Evolutionary conservation across 2,888 invertebrate genomes (phyloP).

Genomic region (Acanthopleura granulata): DNA sequence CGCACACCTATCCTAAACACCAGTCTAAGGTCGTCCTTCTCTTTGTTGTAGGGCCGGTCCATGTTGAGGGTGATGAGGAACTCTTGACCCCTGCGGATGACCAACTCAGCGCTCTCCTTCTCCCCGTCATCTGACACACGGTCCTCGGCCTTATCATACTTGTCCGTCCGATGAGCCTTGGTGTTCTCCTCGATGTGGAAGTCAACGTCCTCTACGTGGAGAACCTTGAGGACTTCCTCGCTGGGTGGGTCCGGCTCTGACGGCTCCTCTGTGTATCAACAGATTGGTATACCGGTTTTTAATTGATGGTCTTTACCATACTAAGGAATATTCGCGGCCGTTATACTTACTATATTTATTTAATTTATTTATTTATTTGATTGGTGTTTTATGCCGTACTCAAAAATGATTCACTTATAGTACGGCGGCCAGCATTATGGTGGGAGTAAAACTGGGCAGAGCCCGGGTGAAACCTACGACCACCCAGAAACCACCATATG

Average conservation of each 20-base stretch:
- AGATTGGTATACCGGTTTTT: not conserved
- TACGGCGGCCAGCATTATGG: no score
- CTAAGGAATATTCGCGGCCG: no score
- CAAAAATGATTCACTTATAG: no score
- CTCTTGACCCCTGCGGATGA: conserved; percentile 72
- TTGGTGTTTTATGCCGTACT: no score
- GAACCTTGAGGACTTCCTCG: conserved; percentile 31
- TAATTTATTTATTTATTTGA: no score
- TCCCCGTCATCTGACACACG: not conserved
- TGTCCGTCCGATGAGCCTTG: conserved; percentile 63
- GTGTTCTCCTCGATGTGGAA: conserved; percentile 81
- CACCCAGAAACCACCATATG: no score
- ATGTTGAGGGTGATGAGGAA: conserved; percentile 47
- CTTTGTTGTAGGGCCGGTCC: conserved; percentile 37
- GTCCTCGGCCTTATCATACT: conserved; percentile 34
- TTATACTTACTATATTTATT: no score
- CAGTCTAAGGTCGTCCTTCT: conserved; percentile 42
- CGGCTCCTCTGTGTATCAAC: conserved; percentile 2
- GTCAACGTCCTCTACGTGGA: conserved; percentile 73
- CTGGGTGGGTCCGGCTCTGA: conserved; percentile 20
- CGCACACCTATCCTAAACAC: conserved; percentile 42
- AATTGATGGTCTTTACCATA: not conserved
- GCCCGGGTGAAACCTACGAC: no score
- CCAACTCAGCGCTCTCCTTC: conserved; percentile 43
- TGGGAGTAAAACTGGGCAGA: no score